These are phyloP conservation scores for Siderastrea radians DNA, from an alignment of 92 coral and sea anemone species.

Conservation along the genomic window DNA sequence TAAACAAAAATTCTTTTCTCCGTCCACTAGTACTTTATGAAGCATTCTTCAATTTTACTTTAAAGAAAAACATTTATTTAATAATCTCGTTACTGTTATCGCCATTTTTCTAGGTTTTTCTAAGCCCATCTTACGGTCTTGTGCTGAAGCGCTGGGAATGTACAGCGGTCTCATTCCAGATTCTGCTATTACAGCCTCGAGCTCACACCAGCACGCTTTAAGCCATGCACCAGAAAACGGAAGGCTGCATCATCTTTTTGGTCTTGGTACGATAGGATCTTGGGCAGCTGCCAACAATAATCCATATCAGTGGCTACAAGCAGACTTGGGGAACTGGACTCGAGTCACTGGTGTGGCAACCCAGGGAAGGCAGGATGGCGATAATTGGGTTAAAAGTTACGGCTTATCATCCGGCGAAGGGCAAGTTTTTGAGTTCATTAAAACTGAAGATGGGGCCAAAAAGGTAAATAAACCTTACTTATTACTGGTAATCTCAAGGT, in stretches of 20 bases:
- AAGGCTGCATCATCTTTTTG: conserved; percentile 4
- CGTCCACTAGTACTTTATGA: too few species aligned
- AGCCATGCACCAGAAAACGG: neutral
- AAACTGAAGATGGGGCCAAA: neutral
- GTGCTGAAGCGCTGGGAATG: conserved; percentile 18
- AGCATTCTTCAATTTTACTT: too few species aligned
- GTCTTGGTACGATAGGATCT: neutral
- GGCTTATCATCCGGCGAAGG: conserved; percentile 9
- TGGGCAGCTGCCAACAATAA: conserved; percentile 22
- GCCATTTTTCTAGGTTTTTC: conserved; percentile 6
- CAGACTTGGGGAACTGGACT: too few species aligned
- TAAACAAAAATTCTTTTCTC: too few species aligned
- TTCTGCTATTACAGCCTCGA: conserved; percentile 10
- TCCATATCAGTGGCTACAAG: conserved; percentile 1
- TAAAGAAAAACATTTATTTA: too few species aligned
- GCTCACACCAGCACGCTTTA: too few species aligned
- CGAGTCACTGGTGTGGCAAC: too few species aligned
- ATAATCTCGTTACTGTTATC: too few species aligned
- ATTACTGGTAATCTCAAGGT: too few species aligned
- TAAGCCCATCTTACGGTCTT: neutral
- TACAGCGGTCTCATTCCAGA: conserved; percentile 1
- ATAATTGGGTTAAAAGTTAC: conserved; percentile 9
- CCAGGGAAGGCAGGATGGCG: neutral
- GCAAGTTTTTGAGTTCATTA: neutral
- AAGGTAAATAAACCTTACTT: too few species aligned